Base-by-base conservation (phyloP, 30 jellyfish, hydroid and myxozoan genomes). In the Morbakka virulenta region DNA sequence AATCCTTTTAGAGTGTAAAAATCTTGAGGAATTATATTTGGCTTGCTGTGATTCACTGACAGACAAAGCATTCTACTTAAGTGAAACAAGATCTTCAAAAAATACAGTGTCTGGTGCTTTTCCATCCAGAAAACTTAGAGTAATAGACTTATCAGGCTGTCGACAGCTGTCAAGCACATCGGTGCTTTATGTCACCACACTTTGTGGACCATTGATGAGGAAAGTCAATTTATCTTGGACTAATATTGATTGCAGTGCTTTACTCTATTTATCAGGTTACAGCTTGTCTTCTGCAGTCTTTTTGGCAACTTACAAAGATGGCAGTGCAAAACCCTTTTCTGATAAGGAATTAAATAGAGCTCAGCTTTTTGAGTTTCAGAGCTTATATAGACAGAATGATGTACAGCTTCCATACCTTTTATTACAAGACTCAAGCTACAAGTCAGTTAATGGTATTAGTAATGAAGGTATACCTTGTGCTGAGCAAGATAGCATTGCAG, bases 141-240 rank as follows among this genome's bases (percentile, higher is more conserved):
- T 80, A 12, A 73, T 87, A 12, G 84, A 80, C 50, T 21, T 87
- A 14, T 79, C 94, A n/a, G 90, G 96, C 22, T 87, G 96, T 48
- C 83, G 32, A 22, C 64, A 74, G 24, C 47, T 87, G 31, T 72
- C 94, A 14, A 79, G 85, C 28, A 75, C 89, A 14, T 21, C 86
- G 13, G 72, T 87, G 22, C 85, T 94, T 12, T 71, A 80, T 47
- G 47, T 87, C 17, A 31, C 35, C 23, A 49, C 81, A 1, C 36
- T 87, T 0, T 63, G 87, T 79, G 89, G 96, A n/a, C 79, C 94
- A 52, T 72, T 31, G 23, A 70, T 87, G 53, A 35, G 73, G 61
- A 52, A 71, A 31, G 67, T 80, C 6, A 69, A 87, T 52, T 62
- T 87, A 0, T 87, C 96, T 21, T 87, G 94, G 94, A 87, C 96